Percentiles rank a stretch among this genome's conserved stretches.
Conservation (phyloP, 2,113 vertebrate genomes). For the Cavia porcellus region DNA sequence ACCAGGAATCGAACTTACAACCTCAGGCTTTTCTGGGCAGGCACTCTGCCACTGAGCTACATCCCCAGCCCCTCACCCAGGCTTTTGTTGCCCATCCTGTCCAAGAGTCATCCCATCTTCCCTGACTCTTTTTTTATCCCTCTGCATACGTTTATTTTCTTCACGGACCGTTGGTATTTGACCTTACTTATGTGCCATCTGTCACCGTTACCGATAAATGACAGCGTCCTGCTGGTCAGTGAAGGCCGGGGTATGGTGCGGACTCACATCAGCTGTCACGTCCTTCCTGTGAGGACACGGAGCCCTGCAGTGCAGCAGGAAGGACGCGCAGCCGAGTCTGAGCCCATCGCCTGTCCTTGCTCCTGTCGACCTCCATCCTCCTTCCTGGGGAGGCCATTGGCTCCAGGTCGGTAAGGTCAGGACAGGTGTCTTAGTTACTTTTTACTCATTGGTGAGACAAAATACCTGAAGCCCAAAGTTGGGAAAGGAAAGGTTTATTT, state of each 20-base stretch:
- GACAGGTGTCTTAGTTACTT: too few species aligned
- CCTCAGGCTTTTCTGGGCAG: too few species aligned
- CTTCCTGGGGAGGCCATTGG: not conserved
- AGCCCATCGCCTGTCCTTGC: rapidly evolving
- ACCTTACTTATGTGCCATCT: not conserved
- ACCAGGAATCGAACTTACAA: too few species aligned
- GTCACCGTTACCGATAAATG: not conserved
- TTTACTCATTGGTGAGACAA: too few species aligned
- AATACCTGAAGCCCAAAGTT: too few species aligned
- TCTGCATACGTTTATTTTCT: not conserved
- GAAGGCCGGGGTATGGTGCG: rapidly evolving
- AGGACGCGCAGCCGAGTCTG: rapidly evolving
- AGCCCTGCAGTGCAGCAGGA: rapidly evolving
- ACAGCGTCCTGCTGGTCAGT: not conserved
- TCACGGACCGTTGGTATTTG: not conserved
- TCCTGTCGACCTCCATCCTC: rapidly evolving
- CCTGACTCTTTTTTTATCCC: rapidly evolving
- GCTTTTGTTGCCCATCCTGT: too few species aligned
- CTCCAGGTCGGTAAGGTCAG: not conserved
- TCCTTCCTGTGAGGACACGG: not conserved
- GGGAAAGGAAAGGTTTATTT: too few species aligned
- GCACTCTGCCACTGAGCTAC: too few species aligned
- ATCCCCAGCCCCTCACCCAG: not conserved
- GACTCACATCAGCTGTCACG: rapidly evolving
- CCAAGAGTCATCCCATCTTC: too few species aligned